Percentiles rank a stretch among this genome's conserved stretches.
These are phyloP conservation scores for Petaurus breviceps DNA, from an alignment of 2,113 vertebrate species.

Conservation along the genomic window DNA sequence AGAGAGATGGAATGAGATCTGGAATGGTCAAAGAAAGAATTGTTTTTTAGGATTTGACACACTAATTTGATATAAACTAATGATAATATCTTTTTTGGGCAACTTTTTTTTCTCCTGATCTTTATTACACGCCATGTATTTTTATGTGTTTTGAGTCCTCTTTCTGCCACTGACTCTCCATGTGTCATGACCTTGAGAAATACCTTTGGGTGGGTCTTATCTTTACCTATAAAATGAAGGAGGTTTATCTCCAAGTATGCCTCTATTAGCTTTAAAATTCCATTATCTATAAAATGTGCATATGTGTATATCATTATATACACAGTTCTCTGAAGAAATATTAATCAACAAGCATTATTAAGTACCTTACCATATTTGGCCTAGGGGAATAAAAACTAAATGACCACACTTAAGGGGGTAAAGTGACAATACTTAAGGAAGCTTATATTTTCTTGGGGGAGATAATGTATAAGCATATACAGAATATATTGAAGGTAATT, in stretches of 20 bases:
- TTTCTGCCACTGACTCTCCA: background rate
- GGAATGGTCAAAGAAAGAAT: background rate
- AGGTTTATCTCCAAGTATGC: background rate
- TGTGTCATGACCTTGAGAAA: background rate
- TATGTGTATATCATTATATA: background rate
- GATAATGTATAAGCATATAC: background rate
- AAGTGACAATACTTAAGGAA: background rate
- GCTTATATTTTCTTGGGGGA: background rate
- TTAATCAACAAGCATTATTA: background rate
- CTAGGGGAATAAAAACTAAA: background rate
- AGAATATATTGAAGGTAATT: background rate
- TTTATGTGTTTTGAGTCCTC: background rate
- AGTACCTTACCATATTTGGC: background rate
- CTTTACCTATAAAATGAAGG: background rate
- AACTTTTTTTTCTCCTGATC: background rate
- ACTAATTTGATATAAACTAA: background rate
- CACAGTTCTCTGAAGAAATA: background rate
- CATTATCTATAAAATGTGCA: background rate
- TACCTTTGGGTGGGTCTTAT: background rate
- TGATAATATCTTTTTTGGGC: background rate
- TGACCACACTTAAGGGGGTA: background rate
- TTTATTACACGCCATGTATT: background rate
- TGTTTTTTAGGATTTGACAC: background rate
- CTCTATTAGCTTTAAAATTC: background rate
- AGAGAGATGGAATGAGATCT: background rate